Evolutionary conservation across 2,888 invertebrate genomes (phyloP).

Genomic region (Aspidiotus destructor): DNA sequence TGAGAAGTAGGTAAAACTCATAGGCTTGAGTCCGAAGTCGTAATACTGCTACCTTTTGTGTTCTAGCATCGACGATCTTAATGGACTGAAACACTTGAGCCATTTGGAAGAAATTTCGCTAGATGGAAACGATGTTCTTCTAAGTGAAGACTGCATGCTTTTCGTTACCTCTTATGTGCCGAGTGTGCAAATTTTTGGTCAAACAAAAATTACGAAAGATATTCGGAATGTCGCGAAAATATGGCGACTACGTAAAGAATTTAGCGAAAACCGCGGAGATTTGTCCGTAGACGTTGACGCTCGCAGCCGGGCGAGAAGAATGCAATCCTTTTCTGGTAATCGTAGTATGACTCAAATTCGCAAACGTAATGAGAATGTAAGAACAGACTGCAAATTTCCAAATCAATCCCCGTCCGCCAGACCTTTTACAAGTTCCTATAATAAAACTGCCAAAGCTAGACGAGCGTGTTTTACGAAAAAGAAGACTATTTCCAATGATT

Average conservation of each 20-base stretch:
- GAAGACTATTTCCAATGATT: conserved; percentile 21
- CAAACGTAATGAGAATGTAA: conserved; percentile 7
- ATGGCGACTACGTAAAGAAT: conserved; percentile 53
- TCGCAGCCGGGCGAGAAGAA: conserved; percentile 4
- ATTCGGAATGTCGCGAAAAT: conserved; percentile 66
- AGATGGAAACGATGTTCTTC: conserved; percentile 72
- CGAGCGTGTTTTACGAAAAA: conserved; percentile 10
- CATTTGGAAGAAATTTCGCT: conserved; percentile 73
- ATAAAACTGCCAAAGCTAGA: conserved; percentile 11
- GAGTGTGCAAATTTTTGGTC: conserved; percentile 59
- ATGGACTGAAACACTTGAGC: conserved; percentile 65
- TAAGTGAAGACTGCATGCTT: conserved; percentile 70
- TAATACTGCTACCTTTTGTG: conserved; percentile 15
- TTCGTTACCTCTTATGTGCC: conserved; percentile 72
- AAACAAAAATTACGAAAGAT: conserved; percentile 48
- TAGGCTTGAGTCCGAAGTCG: background rate
- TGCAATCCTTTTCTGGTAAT: conserved; percentile 24
- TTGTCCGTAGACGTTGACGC: background rate
- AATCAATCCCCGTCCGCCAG: conserved; percentile 12
- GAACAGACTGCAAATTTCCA: background rate
- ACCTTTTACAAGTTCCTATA: background rate
- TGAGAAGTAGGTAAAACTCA: too few species aligned
- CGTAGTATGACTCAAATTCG: conserved; percentile 16
- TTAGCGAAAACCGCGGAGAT: conserved; percentile 46
- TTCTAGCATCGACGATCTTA: conserved; percentile 73